A percentile compares a stretch with the other conserved stretches of the same genome.
These are phyloP conservation scores for Daptonema setosum DNA, from an alignment of 2,888 invertebrate species.

Conservation along the genomic window DNA sequence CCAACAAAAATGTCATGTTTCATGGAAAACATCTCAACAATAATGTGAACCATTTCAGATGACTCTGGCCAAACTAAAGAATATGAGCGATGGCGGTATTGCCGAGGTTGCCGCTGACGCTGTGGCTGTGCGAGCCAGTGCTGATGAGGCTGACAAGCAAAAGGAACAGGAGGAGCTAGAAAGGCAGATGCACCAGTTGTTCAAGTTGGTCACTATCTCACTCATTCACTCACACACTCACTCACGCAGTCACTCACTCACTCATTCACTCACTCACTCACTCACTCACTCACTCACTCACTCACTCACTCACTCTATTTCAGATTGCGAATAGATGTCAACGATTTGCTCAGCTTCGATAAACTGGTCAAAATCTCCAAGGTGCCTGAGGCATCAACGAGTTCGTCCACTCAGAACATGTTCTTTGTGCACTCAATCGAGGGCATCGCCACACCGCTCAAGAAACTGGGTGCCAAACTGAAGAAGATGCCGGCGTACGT, in stretches of 20 bases:
- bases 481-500: slow-evolving; percentile 60
- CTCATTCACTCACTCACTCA: too few species aligned
- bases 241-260: too few species aligned
- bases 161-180: slow-evolving; percentile 15
- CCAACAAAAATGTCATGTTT: slow-evolving; percentile 4
- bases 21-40: not conserved
- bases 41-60: slow-evolving; percentile 29
- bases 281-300: too few species aligned
- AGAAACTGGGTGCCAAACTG: slow-evolving; percentile 48
- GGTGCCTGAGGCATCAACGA: too few species aligned
- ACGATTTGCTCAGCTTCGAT: slow-evolving; percentile 51
- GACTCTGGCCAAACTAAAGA: slow-evolving; percentile 51
- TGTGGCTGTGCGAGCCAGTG: slow-evolving; percentile 12
- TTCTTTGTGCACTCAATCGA: slow-evolving; percentile 57
- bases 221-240: too few species aligned
- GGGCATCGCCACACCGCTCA: slow-evolving; percentile 50
- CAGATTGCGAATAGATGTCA: slow-evolving; percentile 18
- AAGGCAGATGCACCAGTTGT: slow-evolving; percentile 26
- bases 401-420: too few species aligned
- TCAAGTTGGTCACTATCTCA: slow-evolving; percentile 15
- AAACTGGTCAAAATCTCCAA: slow-evolving; percentile 41
- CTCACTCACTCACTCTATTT: not conserved
- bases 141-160: slow-evolving; percentile 19
- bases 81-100: slow-evolving; percentile 27
- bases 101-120: slow-evolving; percentile 9